Evolutionary conservation across 2,113 vertebrate species (phyloP).

Genomic region (Gopherus flavomarginatus): DNA sequence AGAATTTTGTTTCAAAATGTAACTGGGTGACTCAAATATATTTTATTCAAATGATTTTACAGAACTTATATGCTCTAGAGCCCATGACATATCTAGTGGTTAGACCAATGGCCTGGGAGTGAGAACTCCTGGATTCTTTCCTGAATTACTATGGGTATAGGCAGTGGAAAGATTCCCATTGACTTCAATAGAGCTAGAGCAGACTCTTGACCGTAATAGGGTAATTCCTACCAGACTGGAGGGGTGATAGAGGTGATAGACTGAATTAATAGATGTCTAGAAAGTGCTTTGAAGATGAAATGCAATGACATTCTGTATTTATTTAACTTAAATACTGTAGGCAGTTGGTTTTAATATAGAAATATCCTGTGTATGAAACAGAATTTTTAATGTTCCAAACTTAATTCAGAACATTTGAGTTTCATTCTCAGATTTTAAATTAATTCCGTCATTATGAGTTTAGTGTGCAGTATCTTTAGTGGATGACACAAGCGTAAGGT

Average conservation of each 20-base stretch:
- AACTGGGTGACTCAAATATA: neutral
- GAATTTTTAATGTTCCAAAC: neutral
- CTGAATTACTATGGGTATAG: neutral
- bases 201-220: neutral
- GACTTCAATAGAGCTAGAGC: neutral
- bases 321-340: neutral
- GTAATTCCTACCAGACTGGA: accelerated
- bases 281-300: accelerated
- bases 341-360: neutral
- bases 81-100: neutral
- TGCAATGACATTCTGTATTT: accelerated
- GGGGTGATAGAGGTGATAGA: accelerated
- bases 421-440: accelerated
- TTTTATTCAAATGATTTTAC: neutral
- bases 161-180: neutral
- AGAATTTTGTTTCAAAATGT: neutral
- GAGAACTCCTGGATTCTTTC: neutral
- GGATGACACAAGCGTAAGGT: neutral
- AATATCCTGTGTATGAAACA: accelerated
- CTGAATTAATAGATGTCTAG: neutral
- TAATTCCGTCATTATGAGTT: neutral
- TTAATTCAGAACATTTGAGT: neutral
- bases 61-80: no score
- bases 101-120: no score
- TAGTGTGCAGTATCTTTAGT: accelerated